Percentiles rank a stretch among this genome's conserved stretches.
These are phyloP conservation scores for Hippolais icterina DNA, from an alignment of 2,113 vertebrate genomes.

Conservation along the genomic window DNA sequence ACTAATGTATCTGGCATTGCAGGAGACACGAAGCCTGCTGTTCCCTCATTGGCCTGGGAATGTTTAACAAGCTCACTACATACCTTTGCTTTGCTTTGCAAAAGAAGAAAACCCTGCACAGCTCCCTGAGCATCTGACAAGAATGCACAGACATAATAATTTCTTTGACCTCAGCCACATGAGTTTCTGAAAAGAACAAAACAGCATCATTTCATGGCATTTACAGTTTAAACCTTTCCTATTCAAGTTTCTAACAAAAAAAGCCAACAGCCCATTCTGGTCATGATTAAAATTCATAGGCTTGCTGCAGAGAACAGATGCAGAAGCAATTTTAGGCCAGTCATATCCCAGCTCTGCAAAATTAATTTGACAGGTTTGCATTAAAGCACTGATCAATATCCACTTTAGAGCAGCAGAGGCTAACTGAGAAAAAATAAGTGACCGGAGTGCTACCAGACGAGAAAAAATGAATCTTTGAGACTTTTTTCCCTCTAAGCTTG, in stretches of 20 bases:
- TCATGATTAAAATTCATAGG: slow-evolving; percentile 98
- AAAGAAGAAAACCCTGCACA: slow-evolving; percentile 60
- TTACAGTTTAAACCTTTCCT: slow-evolving; percentile 90
- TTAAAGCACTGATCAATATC: slow-evolving; percentile 99
- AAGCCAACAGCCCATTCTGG: slow-evolving; percentile 88
- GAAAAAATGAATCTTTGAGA: slow-evolving; percentile 99
- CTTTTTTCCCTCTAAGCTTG: slow-evolving; percentile 89
- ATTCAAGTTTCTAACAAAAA: slow-evolving; percentile 87
- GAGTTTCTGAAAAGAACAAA: slow-evolving; percentile 86
- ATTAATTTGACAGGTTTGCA: slow-evolving; percentile 99
- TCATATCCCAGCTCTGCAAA: slow-evolving; percentile 97
- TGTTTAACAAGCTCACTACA: slow-evolving; percentile 48
- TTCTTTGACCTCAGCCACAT: slow-evolving; percentile 85
- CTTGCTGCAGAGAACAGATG: slow-evolving; percentile 85
- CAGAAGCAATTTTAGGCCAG: slow-evolving; percentile 96
- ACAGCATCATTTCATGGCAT: slow-evolving; percentile 84
- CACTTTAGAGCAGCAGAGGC: slow-evolving; percentile 98
- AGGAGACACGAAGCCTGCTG: slow-evolving; percentile 15
- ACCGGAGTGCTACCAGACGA: slow-evolving; percentile 90
- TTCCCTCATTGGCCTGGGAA: slow-evolving; percentile 44
- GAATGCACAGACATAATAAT: slow-evolving; percentile 84
- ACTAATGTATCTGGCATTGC: background rate
- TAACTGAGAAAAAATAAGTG: slow-evolving; percentile 99
- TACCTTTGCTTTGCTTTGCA: slow-evolving; percentile 47
- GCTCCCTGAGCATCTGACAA: slow-evolving; percentile 75